Conservation (phyloP, 2,797 vertebrate genomes). For the Tenualosa thibaudeaui region DNA sequence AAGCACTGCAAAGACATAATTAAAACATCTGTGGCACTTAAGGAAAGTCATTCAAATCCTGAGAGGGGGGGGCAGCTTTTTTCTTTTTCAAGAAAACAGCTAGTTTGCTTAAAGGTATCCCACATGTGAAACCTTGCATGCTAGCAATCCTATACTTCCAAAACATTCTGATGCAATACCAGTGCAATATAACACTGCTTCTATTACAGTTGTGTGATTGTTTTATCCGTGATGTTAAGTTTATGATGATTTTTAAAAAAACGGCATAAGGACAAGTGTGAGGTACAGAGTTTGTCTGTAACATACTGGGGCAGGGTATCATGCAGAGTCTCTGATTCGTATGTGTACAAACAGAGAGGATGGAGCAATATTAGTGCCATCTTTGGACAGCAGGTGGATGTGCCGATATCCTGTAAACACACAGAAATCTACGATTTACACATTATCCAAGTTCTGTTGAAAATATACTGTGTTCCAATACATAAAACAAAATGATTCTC, state of each 20-base stretch:
- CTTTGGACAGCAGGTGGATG: slow-evolving; percentile 86
- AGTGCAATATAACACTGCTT: background rate
- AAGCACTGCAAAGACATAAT: background rate
- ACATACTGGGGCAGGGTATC: slow-evolving; percentile 21
- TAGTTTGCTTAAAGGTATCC: background rate
- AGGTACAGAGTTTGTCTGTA: background rate
- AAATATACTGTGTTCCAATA: background rate
- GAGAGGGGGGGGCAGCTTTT: background rate
- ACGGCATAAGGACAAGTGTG: background rate
- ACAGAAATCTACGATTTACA: background rate
- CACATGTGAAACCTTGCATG: background rate
- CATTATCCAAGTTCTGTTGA: too few species aligned
- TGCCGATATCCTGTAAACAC: slow-evolving; percentile 82
- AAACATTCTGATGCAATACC: background rate
- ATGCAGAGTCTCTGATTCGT: slow-evolving; percentile 67
- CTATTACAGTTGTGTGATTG: background rate
- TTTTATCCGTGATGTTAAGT: background rate
- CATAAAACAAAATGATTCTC: background rate
- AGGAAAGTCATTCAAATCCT: background rate
- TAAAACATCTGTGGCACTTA: background rate
- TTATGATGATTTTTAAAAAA: background rate
- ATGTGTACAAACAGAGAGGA: slow-evolving; percentile 88
- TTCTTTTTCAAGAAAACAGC: too few species aligned
- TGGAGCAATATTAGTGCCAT: slow-evolving; percentile 85
- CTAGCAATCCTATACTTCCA: background rate